These are phyloP conservation scores for Tortrix viridana DNA, from an alignment of 2,888 invertebrate genomes.

Conservation along the genomic window DNA sequence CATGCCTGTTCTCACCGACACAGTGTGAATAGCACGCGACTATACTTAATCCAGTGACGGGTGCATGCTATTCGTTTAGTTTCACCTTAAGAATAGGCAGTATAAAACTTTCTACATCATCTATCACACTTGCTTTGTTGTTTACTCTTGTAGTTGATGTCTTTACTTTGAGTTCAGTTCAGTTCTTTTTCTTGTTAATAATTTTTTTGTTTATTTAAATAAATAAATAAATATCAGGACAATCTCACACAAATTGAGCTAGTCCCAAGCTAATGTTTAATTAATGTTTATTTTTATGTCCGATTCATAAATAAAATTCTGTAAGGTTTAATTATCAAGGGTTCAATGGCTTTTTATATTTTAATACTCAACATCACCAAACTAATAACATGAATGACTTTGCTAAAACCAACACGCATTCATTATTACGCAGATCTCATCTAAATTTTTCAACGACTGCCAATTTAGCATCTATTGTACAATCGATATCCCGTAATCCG, in stretches of 20 bases:
- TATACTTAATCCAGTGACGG: slow-evolving; percentile 46
- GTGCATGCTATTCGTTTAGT: slow-evolving; percentile 59
- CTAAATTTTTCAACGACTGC: slow-evolving; percentile 42
- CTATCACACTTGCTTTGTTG: slow-evolving; percentile 10
- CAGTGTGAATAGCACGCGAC: slow-evolving; percentile 59
- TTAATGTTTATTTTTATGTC: too few species aligned
- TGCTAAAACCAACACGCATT: slow-evolving; percentile 24
- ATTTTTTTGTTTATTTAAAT: too few species aligned
- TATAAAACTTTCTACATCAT: slow-evolving; percentile 50
- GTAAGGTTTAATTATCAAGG: background rate
- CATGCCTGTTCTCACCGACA: slow-evolving; percentile 42
- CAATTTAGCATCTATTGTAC: slow-evolving; percentile 46
- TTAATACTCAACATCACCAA: background rate
- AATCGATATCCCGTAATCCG: slow-evolving; percentile 49
- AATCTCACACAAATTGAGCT: too few species aligned
- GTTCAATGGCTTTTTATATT: background rate
- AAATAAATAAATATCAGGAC: too few species aligned
- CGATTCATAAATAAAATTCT: too few species aligned
- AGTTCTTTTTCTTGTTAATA: too few species aligned
- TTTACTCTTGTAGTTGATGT: background rate
- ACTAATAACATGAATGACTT: slow-evolving; percentile 12
- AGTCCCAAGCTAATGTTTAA: too few species aligned
- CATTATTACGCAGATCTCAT: slow-evolving; percentile 23
- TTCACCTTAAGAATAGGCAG: slow-evolving; percentile 64
- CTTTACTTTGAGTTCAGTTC: background rate